These are phyloP conservation scores for Pissodes strobi DNA, from an alignment of 1,140 invertebrate species.

Conservation along the genomic window DNA sequence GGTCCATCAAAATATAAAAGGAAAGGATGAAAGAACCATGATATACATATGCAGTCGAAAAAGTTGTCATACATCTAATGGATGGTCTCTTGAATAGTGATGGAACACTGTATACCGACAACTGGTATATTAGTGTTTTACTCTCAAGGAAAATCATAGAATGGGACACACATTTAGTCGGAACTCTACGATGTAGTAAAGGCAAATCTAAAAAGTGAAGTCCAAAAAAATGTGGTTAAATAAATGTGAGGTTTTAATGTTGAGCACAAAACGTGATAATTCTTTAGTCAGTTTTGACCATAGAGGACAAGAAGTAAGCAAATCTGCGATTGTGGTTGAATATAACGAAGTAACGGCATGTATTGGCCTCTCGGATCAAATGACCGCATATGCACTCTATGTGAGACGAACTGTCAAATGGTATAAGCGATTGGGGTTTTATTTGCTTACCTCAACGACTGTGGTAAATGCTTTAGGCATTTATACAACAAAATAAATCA, in stretches of 20 bases:
- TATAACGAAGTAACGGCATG: slow-evolving; percentile 49
- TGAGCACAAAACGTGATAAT: slow-evolving; percentile 33
- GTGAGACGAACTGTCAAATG: slow-evolving; percentile 40
- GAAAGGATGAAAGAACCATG: too few species aligned
- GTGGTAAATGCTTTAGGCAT: too few species aligned
- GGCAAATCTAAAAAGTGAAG: slow-evolving; percentile 46
- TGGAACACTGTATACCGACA: slow-evolving; percentile 41
- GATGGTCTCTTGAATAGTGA: slow-evolving; percentile 28
- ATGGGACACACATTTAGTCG: slow-evolving; percentile 47
- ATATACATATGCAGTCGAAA: slow-evolving; percentile 19
- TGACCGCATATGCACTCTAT: slow-evolving; percentile 46
- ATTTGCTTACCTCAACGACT: too few species aligned
- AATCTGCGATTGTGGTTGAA: slow-evolving; percentile 43
- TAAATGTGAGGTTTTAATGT: slow-evolving; percentile 50
- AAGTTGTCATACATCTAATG: slow-evolving; percentile 25
- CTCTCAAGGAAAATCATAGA: too few species aligned
- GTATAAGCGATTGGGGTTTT: slow-evolving; percentile 3
- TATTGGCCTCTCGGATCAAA: too few species aligned
- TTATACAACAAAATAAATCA: too few species aligned
- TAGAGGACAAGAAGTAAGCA: slow-evolving; percentile 41
- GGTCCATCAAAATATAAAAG: slow-evolving; percentile 46
- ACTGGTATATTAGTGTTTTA: slow-evolving; percentile 56
- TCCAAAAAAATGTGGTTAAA: slow-evolving; percentile 54
- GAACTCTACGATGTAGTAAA: slow-evolving; percentile 53
- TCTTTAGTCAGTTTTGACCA: slow-evolving; percentile 23